A percentile compares a stretch with the other conserved stretches of the same genome.
These are phyloP conservation scores for Trisateles emortualis DNA, from an alignment of 2,888 invertebrate species.

Conservation along the genomic window DNA sequence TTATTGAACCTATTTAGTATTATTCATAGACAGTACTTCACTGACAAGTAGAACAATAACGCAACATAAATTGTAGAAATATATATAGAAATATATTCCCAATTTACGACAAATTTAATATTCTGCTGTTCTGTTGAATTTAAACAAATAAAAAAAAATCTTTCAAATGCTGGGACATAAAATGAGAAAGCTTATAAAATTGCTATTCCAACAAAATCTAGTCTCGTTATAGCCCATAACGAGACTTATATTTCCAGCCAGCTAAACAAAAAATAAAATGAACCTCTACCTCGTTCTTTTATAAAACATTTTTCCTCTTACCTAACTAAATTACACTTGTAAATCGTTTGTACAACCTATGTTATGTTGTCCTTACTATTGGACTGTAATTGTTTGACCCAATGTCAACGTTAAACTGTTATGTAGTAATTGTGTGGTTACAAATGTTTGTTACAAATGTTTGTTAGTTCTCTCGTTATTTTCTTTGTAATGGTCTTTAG, in stretches of 20 bases:
- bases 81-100: no score
- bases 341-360: conserved; percentile 25
- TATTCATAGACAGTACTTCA: no score
- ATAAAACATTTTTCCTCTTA: conserved; percentile 16
- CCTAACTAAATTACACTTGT: conserved; percentile 18
- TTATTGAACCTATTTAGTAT: no score
- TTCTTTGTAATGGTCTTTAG: conserved; percentile 17
- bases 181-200: background rate
- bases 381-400: conserved; percentile 28
- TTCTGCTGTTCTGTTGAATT: no score
- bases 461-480: conserved; percentile 13
- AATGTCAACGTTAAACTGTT: conserved; percentile 19
- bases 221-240: background rate
- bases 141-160: no score
- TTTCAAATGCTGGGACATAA: background rate
- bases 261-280: background rate
- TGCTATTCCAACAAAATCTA: background rate
- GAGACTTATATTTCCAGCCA: background rate
- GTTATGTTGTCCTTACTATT: conserved; percentile 5
- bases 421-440: conserved; percentile 18
- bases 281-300: background rate
- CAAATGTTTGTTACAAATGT: conserved; percentile 8
- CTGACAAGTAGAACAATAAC: no score
- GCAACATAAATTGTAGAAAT: no score
- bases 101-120: no score